phyloP scores from a whole-genome alignment of 2,113 vertebrate species.

The Leptocoma aspasia region DNA sequence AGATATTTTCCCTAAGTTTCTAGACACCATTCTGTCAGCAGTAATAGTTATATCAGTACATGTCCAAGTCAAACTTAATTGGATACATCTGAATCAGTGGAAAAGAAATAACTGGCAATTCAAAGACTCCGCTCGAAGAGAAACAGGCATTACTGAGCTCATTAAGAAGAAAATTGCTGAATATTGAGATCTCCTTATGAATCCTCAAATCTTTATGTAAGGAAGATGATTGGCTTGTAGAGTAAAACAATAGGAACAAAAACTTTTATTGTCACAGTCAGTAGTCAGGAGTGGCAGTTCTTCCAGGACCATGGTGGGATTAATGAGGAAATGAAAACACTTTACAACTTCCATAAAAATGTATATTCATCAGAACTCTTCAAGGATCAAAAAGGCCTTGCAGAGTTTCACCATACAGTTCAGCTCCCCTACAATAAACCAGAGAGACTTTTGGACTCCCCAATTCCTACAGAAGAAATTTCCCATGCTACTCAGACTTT shows the following conservation, averaged over 20 bases:
- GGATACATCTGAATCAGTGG: slow-evolving; percentile 54
- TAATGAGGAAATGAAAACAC: slow-evolving; percentile 70
- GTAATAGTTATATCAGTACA: slow-evolving; percentile 33
- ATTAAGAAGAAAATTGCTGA: slow-evolving; percentile 72
- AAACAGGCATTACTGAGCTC: slow-evolving; percentile 54
- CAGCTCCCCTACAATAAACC: slow-evolving; percentile 66
- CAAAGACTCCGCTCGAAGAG: slow-evolving; percentile 47
- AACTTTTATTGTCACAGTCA: slow-evolving; percentile 64
- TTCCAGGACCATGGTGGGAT: slow-evolving; percentile 64
- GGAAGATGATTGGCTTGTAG: slow-evolving; percentile 47
- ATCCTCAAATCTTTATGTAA: slow-evolving; percentile 53
- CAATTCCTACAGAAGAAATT: slow-evolving; percentile 68
- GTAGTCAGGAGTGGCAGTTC: slow-evolving; percentile 59
- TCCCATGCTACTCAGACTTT: slow-evolving; percentile 71
- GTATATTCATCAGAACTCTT: slow-evolving; percentile 73
- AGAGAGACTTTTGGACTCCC: slow-evolving; percentile 64
- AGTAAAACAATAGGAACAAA: slow-evolving; percentile 65
- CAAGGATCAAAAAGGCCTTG: slow-evolving; percentile 76
- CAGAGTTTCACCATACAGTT: slow-evolving; percentile 70
- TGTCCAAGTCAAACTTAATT: slow-evolving; percentile 58
- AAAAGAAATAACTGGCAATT: slow-evolving; percentile 65
- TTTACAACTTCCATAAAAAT: slow-evolving; percentile 71
- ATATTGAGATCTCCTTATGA: slow-evolving; percentile 47
- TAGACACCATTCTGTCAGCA: slow-evolving; percentile 1
- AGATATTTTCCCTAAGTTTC: slow-evolving; percentile 5